Base-by-base conservation (phyloP, 2,797 vertebrate genomes). In the Rhinella marina region DNA sequence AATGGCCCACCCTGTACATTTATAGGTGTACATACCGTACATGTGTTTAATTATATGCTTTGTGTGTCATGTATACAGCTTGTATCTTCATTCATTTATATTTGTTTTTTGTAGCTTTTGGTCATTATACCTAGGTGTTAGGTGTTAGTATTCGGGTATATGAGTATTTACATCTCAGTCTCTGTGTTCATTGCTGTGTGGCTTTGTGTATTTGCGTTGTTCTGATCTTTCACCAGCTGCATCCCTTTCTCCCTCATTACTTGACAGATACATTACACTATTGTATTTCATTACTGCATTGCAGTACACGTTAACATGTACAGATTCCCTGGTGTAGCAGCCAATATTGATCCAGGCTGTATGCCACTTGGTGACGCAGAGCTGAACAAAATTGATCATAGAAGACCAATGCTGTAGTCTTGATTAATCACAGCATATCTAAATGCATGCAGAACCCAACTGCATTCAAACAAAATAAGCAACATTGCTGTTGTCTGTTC, bases 281-380 rank as follows among this genome's bases (percentile, higher is more conserved):
- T 88, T 57, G 81, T 19, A 7, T 79, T 75, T 79, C 73, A 59
- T 48, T 59, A 54, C 75, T 72, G 75, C 72, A 83, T 52, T 73
- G 61, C 81, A 21, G 32, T 14, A 48, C 16, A 9, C 25, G 54
- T 29, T 79, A 48, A 50, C 41, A 50, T 50, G 25, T 79, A 56
- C 76, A 29, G 25, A 79, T 79, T 56, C 52, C 76, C n/a, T 75
- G 32, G 19, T 50, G 72, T 75, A 75, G 19, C 72, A 50, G 72
- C 52, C 76, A 32, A 3, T 57, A 79, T 79, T 27, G 76, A 79
- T 79, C 27, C 12, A 5, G 76, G n/a, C 76, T 57, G 25, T 8
- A 27, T 27, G 52, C 52, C 76, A 57, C n/a, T 79, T 56, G 19
- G 14, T 14, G 54, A 56, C 1, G n/a, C 41, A 54, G 13, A 54